phyloP scores from a whole-genome alignment of 2,113 vertebrate genomes.

The Columba janthina region DNA sequence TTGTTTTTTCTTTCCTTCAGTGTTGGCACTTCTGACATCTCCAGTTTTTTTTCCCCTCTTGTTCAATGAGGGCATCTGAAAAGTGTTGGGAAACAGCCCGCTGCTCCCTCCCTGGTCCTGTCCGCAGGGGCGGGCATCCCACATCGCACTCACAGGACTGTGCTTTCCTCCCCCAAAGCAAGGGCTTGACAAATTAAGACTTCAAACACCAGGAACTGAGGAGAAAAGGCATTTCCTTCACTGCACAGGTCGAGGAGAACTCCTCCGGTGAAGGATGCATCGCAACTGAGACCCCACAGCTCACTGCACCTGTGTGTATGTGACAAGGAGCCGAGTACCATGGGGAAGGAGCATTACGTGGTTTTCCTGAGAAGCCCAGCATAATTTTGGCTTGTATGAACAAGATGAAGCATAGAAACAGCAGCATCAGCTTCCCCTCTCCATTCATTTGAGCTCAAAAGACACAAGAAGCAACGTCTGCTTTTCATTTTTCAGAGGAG shows the following conservation, averaged over 20 bases:
- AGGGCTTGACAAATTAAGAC: neutral
- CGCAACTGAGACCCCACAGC: neutral
- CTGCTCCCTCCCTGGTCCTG: neutral
- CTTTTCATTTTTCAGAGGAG: neutral
- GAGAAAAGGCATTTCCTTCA: neutral
- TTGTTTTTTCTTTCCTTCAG: neutral
- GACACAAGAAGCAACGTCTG: neutral
- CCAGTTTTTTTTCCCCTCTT: neutral
- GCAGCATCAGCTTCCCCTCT: neutral
- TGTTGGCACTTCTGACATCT: neutral
- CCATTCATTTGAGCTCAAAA: neutral
- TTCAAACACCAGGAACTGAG: neutral
- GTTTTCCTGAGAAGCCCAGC: neutral
- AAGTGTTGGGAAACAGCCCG: rapidly evolving
- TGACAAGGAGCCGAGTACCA: neutral
- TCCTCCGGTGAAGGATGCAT: neutral
- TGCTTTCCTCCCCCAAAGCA: neutral
- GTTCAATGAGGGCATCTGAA: neutral
- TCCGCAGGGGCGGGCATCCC: neutral
- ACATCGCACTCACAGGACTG: neutral
- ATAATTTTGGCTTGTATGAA: neutral
- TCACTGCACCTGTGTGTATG: rapidly evolving
- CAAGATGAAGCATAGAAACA: neutral
- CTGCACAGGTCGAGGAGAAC: neutral
- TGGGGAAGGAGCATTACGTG: rapidly evolving